Conservation (phyloP, 2,797 vertebrate genomes). For the Lycodopsis pacificus region DNA sequence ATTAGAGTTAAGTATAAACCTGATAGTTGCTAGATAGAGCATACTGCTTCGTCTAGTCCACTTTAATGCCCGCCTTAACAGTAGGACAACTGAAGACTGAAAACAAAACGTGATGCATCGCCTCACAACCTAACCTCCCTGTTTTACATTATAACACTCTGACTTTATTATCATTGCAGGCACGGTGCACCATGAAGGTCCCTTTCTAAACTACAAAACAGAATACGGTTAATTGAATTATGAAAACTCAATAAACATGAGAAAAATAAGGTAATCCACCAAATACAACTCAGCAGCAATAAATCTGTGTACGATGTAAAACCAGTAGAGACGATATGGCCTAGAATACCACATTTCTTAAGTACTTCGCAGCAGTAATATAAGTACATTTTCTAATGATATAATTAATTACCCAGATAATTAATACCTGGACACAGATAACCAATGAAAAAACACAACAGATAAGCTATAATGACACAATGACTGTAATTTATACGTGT, state of each 20-base stretch:
- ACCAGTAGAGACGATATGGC: not conserved
- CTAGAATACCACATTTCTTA: not conserved
- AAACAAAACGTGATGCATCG: not conserved
- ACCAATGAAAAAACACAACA: slow-evolving; percentile 2
- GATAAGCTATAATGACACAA: not conserved
- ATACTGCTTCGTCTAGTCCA: not conserved
- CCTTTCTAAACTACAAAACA: not conserved
- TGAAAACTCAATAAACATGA: not conserved
- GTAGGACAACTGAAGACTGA: not conserved
- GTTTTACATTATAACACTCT: not conserved
- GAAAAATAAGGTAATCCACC: not conserved
- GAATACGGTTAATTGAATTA: not conserved
- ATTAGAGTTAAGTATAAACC: not conserved
- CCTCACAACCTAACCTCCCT: not conserved
- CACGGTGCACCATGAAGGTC: not conserved
- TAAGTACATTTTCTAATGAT: not conserved
- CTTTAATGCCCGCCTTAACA: not conserved
- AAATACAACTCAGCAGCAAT: not conserved
- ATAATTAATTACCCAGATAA: not conserved
- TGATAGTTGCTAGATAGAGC: not conserved
- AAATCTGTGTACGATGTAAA: not conserved
- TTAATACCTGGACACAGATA: not conserved
- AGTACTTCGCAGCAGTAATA: not conserved
- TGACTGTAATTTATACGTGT: not conserved
- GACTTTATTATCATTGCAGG: not conserved